Percentiles rank a stretch among this genome's conserved stretches.
phyloP scores from a whole-genome alignment of 2,888 invertebrate genomes.

The Hyalella azteca region DNA sequence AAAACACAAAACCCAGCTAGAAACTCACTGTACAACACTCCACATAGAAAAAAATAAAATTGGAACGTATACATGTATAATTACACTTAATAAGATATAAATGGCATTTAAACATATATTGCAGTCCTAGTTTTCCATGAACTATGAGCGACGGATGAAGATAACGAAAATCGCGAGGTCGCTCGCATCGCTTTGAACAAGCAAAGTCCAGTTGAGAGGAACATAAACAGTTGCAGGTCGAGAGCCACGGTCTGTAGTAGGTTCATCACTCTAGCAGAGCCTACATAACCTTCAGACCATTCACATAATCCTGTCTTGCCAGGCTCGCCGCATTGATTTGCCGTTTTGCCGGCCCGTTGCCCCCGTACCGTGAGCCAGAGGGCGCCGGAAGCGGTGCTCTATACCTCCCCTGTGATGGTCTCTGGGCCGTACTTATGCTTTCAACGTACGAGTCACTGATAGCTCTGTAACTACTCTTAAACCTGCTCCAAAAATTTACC shows the following conservation, averaged over 20 bases:
- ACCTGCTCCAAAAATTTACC: constrained; percentile 6
- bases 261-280: neutral
- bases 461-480: constrained; percentile 22
- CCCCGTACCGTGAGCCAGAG: neutral
- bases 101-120: too few relatives aligned
- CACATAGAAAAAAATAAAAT: too few relatives aligned
- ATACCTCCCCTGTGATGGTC: constrained; percentile 21
- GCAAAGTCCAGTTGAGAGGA: too few relatives aligned
- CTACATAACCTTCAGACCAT: constrained; percentile 23
- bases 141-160: too few relatives aligned
- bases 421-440: constrained; percentile 28
- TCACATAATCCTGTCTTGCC: constrained; percentile 27
- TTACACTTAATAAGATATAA: too few relatives aligned
- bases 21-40: too few relatives aligned
- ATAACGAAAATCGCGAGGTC: too few relatives aligned
- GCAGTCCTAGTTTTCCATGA: too few relatives aligned
- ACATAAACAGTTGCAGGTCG: too few relatives aligned
- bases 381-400: constrained; percentile 19
- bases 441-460: constrained; percentile 33
- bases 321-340: constrained; percentile 12
- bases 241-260: neutral
- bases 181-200: too few relatives aligned
- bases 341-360: constrained; percentile 30
- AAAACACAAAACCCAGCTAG: too few relatives aligned
- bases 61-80: too few relatives aligned